Evolutionary conservation across 2,888 invertebrate genomes (phyloP).

Genomic region (Anticlea derivata): DNA sequence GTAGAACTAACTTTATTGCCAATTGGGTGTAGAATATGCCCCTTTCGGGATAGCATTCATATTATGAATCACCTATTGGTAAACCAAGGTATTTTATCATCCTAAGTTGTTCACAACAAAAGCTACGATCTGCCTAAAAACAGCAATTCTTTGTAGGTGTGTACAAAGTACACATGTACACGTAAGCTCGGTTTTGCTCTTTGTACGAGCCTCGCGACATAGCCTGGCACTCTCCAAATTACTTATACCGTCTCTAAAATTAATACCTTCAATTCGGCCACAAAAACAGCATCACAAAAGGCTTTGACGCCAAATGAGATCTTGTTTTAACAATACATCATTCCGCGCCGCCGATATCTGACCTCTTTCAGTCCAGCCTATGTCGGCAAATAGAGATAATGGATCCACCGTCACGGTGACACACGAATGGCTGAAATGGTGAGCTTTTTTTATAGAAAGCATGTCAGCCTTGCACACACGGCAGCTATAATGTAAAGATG

Average conservation of each 20-base stretch:
- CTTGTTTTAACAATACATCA: slow-evolving; percentile 69
- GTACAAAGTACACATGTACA: too few species aligned
- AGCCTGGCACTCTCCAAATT: slow-evolving; percentile 11
- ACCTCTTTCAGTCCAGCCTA: slow-evolving; percentile 50
- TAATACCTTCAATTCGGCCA: slow-evolving; percentile 3
- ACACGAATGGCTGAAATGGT: slow-evolving; percentile 35
- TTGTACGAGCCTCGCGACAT: neutral
- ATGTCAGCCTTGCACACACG: too few species aligned
- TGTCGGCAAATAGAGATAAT: slow-evolving; percentile 73
- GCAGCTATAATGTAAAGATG: too few species aligned
- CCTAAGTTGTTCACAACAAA: too few species aligned
- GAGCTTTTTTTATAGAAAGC: neutral
- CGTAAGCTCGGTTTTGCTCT: too few species aligned
- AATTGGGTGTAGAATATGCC: too few species aligned
- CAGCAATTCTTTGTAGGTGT: too few species aligned
- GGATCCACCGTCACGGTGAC: slow-evolving; percentile 45
- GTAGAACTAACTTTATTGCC: too few species aligned
- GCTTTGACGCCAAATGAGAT: slow-evolving; percentile 52
- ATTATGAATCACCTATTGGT: too few species aligned
- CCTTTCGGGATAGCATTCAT: too few species aligned
- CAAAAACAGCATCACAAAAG: slow-evolving; percentile 24
- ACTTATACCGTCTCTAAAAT: slow-evolving; percentile 17
- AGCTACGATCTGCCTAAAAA: too few species aligned
- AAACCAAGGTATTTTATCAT: too few species aligned
- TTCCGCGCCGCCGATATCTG: slow-evolving; percentile 67